Evolutionary conservation across 2,797 vertebrate species (phyloP).

Genomic region (Cercopithecus mitis): DNA sequence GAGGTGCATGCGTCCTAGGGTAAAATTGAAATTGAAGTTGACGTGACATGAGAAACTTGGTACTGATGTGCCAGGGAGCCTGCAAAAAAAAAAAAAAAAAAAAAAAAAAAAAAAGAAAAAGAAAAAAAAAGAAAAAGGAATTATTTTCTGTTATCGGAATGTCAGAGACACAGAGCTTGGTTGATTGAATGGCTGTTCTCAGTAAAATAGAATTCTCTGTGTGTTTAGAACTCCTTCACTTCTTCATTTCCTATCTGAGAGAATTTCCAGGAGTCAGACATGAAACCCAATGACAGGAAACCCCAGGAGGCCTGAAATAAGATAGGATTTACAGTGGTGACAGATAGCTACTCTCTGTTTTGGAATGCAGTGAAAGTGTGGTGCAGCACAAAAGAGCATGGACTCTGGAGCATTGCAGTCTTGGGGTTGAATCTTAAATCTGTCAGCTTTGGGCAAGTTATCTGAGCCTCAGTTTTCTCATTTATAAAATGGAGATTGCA

Average conservation of each 20-base stretch:
- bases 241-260: constrained; percentile 45
- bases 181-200: constrained; percentile 46
- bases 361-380: not conserved
- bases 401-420: not conserved
- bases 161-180: constrained; percentile 29
- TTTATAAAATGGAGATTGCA: not conserved
- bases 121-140: constrained; percentile 59
- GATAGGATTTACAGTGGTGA: not conserved
- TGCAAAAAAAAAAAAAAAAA: constrained; percentile 61
- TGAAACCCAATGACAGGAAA: not conserved
- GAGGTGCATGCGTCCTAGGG: constrained; percentile 52
- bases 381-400: not conserved
- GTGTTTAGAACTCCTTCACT: constrained; percentile 35
- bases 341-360: not conserved
- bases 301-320: not conserved
- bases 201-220: constrained; percentile 52
- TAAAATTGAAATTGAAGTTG: constrained; percentile 66
- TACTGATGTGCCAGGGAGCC: constrained; percentile 40
- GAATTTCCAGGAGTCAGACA: constrained; percentile 25
- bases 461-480: not conserved
- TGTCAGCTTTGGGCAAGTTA: not conserved
- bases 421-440: not conserved
- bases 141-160: constrained; percentile 68
- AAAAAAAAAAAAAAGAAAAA: constrained; percentile 26
- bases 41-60: constrained; percentile 45